phyloP scores from a whole-genome alignment of 2,888 invertebrate species.

The Ferrisia virgata region DNA sequence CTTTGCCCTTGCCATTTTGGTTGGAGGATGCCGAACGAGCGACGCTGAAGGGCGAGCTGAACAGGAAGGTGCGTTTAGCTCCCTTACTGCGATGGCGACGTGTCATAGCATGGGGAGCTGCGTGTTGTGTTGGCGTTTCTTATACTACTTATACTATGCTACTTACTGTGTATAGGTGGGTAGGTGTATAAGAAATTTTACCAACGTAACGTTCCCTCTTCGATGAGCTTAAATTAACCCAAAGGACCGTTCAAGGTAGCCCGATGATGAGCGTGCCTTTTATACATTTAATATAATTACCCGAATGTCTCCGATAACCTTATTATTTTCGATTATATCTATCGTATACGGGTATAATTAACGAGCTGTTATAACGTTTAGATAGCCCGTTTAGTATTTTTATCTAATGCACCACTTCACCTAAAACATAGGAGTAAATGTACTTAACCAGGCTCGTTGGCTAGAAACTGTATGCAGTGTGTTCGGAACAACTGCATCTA shows the following conservation, averaged over 20 bases:
- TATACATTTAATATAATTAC: conserved; percentile 17
- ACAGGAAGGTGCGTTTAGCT: background rate
- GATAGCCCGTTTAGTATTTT: background rate
- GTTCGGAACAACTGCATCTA: too few relatives aligned
- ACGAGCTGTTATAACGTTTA: conserved; percentile 17
- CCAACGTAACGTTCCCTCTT: background rate
- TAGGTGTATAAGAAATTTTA: background rate
- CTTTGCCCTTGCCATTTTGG: background rate
- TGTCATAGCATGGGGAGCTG: too few relatives aligned
- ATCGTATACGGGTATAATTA: background rate
- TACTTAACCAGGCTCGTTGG: too few relatives aligned
- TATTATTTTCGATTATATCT: conserved; percentile 24
- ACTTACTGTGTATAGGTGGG: too few relatives aligned
- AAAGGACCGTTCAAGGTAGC: background rate
- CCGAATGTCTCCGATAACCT: conserved; percentile 33
- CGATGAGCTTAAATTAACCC: conserved; percentile 24
- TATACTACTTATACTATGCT: too few relatives aligned
- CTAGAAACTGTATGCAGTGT: too few relatives aligned
- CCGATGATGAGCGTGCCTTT: background rate
- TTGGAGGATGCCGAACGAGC: background rate
- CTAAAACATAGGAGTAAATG: too few relatives aligned
- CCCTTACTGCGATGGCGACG: background rate
- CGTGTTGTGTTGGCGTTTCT: background rate
- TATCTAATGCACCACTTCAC: too few relatives aligned
- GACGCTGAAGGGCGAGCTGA: background rate